Conservation (phyloP, 1,140 invertebrate species). For the Macrocentrus cingulum region DNA sequence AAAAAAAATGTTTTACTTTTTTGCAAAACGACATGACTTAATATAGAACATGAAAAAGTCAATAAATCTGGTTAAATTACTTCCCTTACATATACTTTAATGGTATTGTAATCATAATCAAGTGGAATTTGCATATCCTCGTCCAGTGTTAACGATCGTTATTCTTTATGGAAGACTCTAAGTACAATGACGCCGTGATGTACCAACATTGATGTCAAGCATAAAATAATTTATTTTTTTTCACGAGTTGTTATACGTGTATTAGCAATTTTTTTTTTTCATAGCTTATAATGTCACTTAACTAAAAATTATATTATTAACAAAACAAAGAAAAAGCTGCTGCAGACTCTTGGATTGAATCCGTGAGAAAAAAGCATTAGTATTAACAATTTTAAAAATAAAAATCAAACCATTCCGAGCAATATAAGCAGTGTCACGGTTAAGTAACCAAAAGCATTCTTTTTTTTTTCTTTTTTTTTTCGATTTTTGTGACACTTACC, state of each 20-base stretch:
- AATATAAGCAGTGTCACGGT: slow-evolving; percentile 27
- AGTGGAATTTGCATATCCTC: background rate
- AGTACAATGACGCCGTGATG: background rate
- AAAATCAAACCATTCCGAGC: background rate
- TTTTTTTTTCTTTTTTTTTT: slow-evolving; percentile 27
- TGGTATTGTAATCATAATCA: background rate
- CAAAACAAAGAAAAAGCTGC: too few relatives aligned
- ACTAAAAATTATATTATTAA: too few relatives aligned
- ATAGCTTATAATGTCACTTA: too few relatives aligned
- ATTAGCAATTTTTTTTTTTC: too few relatives aligned
- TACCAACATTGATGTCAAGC: background rate
- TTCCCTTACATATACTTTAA: background rate
- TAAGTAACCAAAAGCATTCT: slow-evolving; percentile 1
- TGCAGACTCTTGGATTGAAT: too few relatives aligned
- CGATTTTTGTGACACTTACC: slow-evolving; percentile 66
- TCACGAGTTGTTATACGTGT: too few relatives aligned
- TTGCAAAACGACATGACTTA: too few relatives aligned
- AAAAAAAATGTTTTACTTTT: too few relatives aligned
- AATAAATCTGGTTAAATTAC: background rate
- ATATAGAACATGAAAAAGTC: too few relatives aligned
- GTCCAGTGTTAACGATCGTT: background rate
- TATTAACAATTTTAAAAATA: slow-evolving; percentile 33
- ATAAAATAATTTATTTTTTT: background rate
- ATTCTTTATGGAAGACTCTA: slow-evolving; percentile 14
- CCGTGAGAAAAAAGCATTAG: background rate